Evolutionary conservation across 1,140 invertebrate genomes (phyloP), one percentile per base, ranked within the genome.

Genomic region (Drosophila azteca): DNA sequence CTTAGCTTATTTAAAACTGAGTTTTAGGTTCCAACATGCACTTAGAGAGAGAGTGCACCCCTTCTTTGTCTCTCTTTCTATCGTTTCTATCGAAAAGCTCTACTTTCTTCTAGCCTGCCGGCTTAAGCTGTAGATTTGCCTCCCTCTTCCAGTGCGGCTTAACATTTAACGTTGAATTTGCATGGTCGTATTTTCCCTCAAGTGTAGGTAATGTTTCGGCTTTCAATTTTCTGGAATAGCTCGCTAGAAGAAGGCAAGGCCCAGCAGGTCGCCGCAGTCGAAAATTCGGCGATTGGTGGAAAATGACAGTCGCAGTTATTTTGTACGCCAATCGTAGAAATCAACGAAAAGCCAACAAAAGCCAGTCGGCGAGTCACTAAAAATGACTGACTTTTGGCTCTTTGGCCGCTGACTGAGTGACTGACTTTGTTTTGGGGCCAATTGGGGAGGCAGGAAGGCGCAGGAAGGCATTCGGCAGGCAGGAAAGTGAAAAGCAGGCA

Each of bases 281-380:
- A 39, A 78, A 64, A 68, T 39, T 17, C 46, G 35, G 68, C 63
- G 62, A 68, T 67, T 87, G 62, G 82, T 87, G 62, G 83, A 82
- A 87, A 87, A 88, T 87, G 83, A 87, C 82, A 87, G 83, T 87
- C 88, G 83, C 75, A 87, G 82, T 88, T 88, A 87, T 87, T 83
- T 87, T 53, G 64, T 64, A 44, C 49, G 48, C 59, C 72, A 74
- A 78, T 83, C 79, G 65, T 67, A 51, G 60, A 75, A 82, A 87
- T 84, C 80, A 68, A 59, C 72, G 74, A 80, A 77, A 52, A 55
- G 51, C 69, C 51, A 45, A 70, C 52, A 69, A 64, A 75, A 61
- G 35, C 11, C 35, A 39, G 35, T 39, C 35, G 67, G 41, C 67
- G 46, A 69, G 75, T 79, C 79, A 75, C 69, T 79, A 79, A 84